phyloP scores from a whole-genome alignment of 2,888 invertebrate genomes.

The Selenia dentaria region DNA sequence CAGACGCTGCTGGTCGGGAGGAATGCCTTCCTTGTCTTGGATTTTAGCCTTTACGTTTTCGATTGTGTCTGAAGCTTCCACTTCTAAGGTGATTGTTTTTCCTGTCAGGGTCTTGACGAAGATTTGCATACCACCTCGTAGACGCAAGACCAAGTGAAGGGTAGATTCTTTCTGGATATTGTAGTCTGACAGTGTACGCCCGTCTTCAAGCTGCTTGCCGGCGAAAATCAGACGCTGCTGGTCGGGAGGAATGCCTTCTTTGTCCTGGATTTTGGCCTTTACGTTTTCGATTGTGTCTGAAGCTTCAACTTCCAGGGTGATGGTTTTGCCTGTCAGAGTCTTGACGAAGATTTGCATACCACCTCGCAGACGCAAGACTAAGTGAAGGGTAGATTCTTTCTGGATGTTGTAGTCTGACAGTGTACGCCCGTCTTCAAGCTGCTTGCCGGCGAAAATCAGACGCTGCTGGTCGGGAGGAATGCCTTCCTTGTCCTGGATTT shows the following conservation, averaged over 20 bases:
- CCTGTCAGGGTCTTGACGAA: constrained; percentile 34
- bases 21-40: constrained; percentile 36
- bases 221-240: constrained; percentile 34
- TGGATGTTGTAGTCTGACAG: constrained; percentile 33
- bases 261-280: constrained; percentile 34
- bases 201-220: constrained; percentile 33
- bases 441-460: constrained; percentile 87
- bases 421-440: constrained; percentile 87
- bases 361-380: constrained; percentile 32
- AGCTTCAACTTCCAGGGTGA: constrained; percentile 31
- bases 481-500: constrained; percentile 81
- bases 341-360: constrained; percentile 37
- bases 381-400: constrained; percentile 31
- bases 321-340: constrained; percentile 32
- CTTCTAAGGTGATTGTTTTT: constrained; percentile 31
- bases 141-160: constrained; percentile 31
- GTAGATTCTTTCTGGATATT: constrained; percentile 36
- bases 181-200: constrained; percentile 32
- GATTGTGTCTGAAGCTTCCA: constrained; percentile 32
- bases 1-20: constrained; percentile 32
- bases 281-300: constrained; percentile 35
- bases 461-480: constrained; percentile 86
- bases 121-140: constrained; percentile 36
- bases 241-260: constrained; percentile 36
- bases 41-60: constrained; percentile 35